Evolutionary conservation across 2,888 invertebrate genomes (phyloP).

Genomic region (Hemistola chrysoprasaria): DNA sequence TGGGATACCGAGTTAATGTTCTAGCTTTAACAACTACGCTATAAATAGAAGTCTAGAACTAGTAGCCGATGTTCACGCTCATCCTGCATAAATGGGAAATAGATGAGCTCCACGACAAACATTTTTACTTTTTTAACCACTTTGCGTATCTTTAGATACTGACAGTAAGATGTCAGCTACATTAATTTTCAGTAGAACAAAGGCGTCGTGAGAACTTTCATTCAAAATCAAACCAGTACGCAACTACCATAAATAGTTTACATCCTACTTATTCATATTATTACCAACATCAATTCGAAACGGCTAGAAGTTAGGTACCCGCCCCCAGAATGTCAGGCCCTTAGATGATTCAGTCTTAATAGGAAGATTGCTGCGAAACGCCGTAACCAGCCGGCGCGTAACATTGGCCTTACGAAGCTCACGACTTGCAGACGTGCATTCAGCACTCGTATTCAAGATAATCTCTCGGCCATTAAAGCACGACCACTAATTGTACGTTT

Average conservation of each 20-base stretch:
- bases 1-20: conserved; percentile 67
- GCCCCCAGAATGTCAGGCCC: conserved; percentile 60
- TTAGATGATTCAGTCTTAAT: conserved; percentile 72
- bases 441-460: conserved; percentile 44
- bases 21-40: conserved; percentile 54
- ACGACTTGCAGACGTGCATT: conserved; percentile 65
- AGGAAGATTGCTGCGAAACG: conserved; percentile 71
- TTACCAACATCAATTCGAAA: conserved; percentile 56
- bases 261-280: conserved; percentile 66
- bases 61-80: conserved; percentile 49
- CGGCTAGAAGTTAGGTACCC: conserved; percentile 53
- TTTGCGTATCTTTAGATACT: no score
- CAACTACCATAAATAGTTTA: conserved; percentile 66
- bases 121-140: no score
- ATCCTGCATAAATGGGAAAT: conserved; percentile 50
- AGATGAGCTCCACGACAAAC: conserved; percentile 41
- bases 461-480: conserved; percentile 38
- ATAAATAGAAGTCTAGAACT: conserved; percentile 68
- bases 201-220: conserved; percentile 28
- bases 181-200: not conserved
- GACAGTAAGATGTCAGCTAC: no score
- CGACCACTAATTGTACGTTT: conserved; percentile 58
- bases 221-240: conserved; percentile 42
- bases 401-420: conserved; percentile 78
- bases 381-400: conserved; percentile 61